phyloP scores from a whole-genome alignment of 2,113 vertebrate genomes.

The Xiphophorus couchianus region DNA sequence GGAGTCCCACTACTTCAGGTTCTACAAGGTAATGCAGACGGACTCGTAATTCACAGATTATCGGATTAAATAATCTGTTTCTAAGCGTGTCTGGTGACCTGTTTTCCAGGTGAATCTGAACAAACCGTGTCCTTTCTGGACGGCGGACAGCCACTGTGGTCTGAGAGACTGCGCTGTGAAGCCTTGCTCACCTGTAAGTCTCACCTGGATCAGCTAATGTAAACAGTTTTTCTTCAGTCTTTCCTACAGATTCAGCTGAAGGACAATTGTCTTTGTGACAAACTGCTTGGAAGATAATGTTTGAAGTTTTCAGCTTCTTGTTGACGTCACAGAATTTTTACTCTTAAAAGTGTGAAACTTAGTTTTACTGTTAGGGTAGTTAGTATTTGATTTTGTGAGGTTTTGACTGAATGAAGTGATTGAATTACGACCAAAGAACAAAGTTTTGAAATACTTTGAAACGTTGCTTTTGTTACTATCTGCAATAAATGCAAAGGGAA shows the following conservation, averaged over 20 bases:
- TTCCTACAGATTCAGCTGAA: neutral
- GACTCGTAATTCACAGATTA: neutral
- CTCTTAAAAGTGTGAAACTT: too few species aligned
- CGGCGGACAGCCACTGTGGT: constrained; percentile 85
- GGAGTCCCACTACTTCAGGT: constrained; percentile 91
- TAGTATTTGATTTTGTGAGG: too few species aligned
- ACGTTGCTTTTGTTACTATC: too few species aligned
- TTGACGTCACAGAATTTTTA: too few species aligned
- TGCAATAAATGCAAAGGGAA: too few species aligned
- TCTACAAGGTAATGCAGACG: constrained; percentile 86
- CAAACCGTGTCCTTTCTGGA: constrained; percentile 93
- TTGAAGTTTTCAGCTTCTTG: too few species aligned
- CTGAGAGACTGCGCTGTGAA: constrained; percentile 88
- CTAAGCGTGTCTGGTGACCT: neutral
- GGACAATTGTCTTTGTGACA: too few species aligned
- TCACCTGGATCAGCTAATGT: neutral
- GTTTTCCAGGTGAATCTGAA: constrained; percentile 88
- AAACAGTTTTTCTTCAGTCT: neutral
- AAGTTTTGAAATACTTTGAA: too few species aligned
- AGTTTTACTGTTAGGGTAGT: too few species aligned
- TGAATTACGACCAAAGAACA: too few species aligned
- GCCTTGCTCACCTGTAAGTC: constrained; percentile 88
- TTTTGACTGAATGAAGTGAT: too few species aligned
- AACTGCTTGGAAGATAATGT: too few species aligned
- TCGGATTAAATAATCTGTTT: neutral